These are phyloP conservation scores for Austrolebias charrua DNA, from an alignment of 2,797 vertebrate genomes.

Conservation along the genomic window DNA sequence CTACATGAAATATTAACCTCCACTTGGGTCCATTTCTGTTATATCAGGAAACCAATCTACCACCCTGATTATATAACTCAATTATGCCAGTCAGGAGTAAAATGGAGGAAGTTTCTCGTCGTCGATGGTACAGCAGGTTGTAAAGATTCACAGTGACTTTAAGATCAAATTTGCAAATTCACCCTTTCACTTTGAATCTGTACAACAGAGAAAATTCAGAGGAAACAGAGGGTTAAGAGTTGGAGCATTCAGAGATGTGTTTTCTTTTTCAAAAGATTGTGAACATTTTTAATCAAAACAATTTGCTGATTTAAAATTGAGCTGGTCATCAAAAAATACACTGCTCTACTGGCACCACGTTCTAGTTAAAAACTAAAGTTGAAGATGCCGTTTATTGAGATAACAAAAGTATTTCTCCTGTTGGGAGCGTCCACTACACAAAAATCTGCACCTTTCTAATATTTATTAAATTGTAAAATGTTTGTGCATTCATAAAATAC, in stretches of 20 bases:
- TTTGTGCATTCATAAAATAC: neutral
- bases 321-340: neutral
- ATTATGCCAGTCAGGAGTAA: slow-evolving; percentile 22
- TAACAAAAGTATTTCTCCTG: too few relatives aligned
- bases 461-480: neutral
- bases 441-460: neutral
- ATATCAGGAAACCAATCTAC: slow-evolving; percentile 36
- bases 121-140: slow-evolving; percentile 29
- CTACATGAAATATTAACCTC: slow-evolving; percentile 48
- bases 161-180: slow-evolving; percentile 3
- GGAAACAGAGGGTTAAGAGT: slow-evolving; percentile 47
- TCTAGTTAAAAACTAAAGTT: too few relatives aligned
- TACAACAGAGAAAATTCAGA: slow-evolving; percentile 60
- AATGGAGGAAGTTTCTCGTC: slow-evolving; percentile 22
- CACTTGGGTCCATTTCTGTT: slow-evolving; percentile 25
- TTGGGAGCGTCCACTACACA: too few relatives aligned
- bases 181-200: slow-evolving; percentile 62
- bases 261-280: neutral
- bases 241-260: slow-evolving; percentile 5
- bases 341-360: too few relatives aligned
- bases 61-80: slow-evolving; percentile 59
- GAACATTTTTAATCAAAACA: slow-evolving; percentile 6
- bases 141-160: slow-evolving; percentile 62
- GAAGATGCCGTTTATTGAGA: too few relatives aligned
- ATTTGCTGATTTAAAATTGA: neutral